Base-by-base conservation (phyloP, 2,888 invertebrate genomes). In the Mesorhabditis spiculigera region DNA sequence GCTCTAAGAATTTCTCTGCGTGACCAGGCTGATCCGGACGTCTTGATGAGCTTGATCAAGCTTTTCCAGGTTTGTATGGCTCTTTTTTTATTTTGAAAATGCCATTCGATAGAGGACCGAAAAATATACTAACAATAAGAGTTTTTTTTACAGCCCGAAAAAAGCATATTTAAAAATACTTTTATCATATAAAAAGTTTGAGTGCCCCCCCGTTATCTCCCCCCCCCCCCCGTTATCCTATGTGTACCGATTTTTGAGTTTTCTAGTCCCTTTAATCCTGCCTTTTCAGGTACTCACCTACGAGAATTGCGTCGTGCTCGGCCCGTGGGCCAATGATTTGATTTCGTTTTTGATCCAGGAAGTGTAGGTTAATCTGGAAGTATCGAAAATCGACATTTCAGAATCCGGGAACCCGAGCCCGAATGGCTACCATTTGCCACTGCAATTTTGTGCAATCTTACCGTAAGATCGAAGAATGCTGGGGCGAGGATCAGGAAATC, bases 341-440 rank as follows among this genome's bases (percentile, higher is more conserved):
- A 75, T 81, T 6, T 78, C 78, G 0, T 81, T 79, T 68, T 72
- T 83, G 42, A 77, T 79, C 67, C 65, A 64, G 28, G 79, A 83
- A 76, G 75, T 83, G 82, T 82, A 64, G 74, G 75, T 43, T 63
- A 5, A 50, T 50, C 13, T n/a, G n/a, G n/a, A n/a, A n/a, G n/a
- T n/a, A n/a, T n/a, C n/a, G n/a, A n/a, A n/a, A n/a, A n/a, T n/a
- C n/a, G n/a, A n/a, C n/a, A 61, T 3, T 64, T 63, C 45, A 77
- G 74, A n/a, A 61, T 68, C 43, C 66, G 73, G 16, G 74, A 75
- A 16, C 76, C 72, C 3, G 81, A 82, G 43, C 67, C 71, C 8
- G 83, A 84, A 71, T 82, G 81, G 82, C 71, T 82, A 69, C 78
- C 82, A 8, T 81, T 78, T 63, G 82, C 81, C 67, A 77, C 82